Conservation (phyloP, 2,888 invertebrate genomes). For the Macrosiphum euphorbiae region DNA sequence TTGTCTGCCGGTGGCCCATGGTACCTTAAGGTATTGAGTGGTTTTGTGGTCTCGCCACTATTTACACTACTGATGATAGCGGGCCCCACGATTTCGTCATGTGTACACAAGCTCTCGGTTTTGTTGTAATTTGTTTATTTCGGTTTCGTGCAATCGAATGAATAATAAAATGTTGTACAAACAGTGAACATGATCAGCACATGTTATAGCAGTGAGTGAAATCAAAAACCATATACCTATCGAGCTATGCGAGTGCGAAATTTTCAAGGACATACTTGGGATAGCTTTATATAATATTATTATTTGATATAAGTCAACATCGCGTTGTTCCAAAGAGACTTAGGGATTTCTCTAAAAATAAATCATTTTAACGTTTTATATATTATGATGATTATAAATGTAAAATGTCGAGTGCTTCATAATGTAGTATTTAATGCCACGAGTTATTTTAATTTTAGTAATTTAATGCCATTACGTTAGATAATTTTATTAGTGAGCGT, state of each 20-base stretch:
- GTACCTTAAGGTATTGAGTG: neutral
- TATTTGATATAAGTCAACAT: neutral
- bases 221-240: neutral
- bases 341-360: neutral
- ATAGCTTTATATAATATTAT: neutral
- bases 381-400: neutral
- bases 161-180: neutral
- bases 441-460: neutral
- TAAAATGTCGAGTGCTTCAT: neutral
- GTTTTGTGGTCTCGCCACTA: neutral
- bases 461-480: neutral
- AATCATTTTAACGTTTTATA: neutral
- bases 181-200: neutral
- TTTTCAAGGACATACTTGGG: neutral
- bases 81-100: neutral
- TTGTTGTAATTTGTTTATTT: neutral
- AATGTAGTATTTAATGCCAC: neutral
- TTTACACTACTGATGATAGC: neutral
- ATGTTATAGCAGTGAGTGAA: neutral
- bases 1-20: conserved; percentile 2
- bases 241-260: neutral
- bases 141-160: neutral
- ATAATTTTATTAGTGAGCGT: neutral
- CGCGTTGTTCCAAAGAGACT: neutral
- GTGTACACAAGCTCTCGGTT: neutral